Percentiles rank a stretch among this genome's conserved stretches.
These are phyloP conservation scores for Connochaetes taurinus DNA, from an alignment of 2,113 vertebrate genomes.

Conservation along the genomic window DNA sequence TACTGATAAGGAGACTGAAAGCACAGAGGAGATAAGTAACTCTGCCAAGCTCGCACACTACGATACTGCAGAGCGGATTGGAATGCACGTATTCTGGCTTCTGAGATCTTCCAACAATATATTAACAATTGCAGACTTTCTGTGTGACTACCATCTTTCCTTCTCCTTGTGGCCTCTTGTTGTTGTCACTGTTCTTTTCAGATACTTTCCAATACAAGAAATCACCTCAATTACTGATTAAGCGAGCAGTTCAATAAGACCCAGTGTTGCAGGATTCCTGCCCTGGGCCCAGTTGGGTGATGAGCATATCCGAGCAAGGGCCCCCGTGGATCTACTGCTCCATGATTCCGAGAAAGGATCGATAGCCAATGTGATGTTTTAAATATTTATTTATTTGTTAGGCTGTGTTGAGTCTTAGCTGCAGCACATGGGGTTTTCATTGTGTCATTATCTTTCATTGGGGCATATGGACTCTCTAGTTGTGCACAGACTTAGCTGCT, in stretches of 20 bases:
- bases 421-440: neutral
- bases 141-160: neutral
- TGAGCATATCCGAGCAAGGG: neutral
- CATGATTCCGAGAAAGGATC: neutral
- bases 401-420: neutral
- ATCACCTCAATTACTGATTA: neutral
- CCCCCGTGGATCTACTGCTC: fast-evolving
- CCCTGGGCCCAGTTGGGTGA: fast-evolving
- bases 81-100: neutral
- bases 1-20: neutral
- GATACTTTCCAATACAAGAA: neutral
- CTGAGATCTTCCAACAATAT: neutral
- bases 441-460: neutral
- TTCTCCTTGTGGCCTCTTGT: neutral
- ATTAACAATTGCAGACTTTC: neutral
- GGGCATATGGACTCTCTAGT: neutral
- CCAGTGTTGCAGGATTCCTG: neutral
- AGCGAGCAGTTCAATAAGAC: neutral
- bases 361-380: neutral
- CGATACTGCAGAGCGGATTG: neutral
- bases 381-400: neutral
- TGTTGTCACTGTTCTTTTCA: neutral
- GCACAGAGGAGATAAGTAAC: neutral
- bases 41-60: neutral
- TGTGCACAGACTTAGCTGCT: neutral